Evolutionary conservation across 2,888 invertebrate species (phyloP).

Genomic region (Thymelicus acteon): DNA sequence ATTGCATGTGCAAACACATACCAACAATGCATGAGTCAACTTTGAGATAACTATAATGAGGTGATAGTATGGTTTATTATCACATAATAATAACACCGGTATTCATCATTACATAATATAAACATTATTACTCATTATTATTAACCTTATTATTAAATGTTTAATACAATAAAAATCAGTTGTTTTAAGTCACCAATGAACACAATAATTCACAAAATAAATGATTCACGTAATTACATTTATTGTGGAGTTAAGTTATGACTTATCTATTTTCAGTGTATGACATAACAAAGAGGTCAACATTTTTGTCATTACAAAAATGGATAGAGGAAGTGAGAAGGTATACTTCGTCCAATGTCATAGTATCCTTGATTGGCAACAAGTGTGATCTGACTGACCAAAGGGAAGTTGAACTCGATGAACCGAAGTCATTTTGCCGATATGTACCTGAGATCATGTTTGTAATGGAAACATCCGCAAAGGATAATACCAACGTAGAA

Average conservation of each 20-base stretch:
- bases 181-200: too few relatives aligned
- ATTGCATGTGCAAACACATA: neutral
- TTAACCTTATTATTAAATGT: too few relatives aligned
- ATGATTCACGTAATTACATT: neutral
- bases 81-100: neutral
- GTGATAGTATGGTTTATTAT: neutral
- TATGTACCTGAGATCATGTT: constrained; percentile 94
- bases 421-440: constrained; percentile 94
- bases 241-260: neutral
- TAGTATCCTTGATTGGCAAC: constrained; percentile 96
- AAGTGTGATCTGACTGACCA: constrained; percentile 94
- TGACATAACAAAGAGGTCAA: constrained; percentile 96
- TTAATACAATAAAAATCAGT: too few relatives aligned
- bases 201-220: too few relatives aligned
- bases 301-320: constrained; percentile 95
- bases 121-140: neutral
- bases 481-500: constrained; percentile 96
- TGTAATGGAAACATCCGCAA: constrained; percentile 95
- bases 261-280: constrained; percentile 87
- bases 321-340: constrained; percentile 98
- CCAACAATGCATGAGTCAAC: constrained; percentile 15
- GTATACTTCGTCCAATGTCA: constrained; percentile 96
- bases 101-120: neutral
- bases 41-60: neutral
- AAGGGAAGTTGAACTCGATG: constrained; percentile 93